Base-by-base conservation (phyloP, 2,888 invertebrate genomes). In the Psococerastis gibbosa region DNA sequence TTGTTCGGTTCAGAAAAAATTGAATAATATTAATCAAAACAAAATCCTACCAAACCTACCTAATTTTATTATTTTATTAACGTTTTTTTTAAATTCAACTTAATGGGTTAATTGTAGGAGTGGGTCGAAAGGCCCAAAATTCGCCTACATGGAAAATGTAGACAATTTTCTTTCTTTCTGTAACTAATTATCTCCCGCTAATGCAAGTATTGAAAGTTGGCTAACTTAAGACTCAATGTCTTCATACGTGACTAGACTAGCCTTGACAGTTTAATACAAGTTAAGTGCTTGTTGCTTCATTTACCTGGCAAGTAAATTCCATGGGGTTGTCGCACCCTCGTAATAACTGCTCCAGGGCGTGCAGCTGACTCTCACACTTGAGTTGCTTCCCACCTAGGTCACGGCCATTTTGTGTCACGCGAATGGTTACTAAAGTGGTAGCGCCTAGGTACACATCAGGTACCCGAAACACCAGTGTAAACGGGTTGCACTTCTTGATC, bases 241-340 rank as follows among this genome's bases (percentile, higher is more conserved):
- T n/a, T n/a, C 31, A 6, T 4, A 46, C 15, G 9, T 2, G 13
- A n/a, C n/a, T n/a, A n/a, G n/a, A n/a, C n/a, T n/a, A n/a, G n/a
- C n/a, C n/a, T n/a, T 6, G 9, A 3, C 35, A 41, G 13, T 2
- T 34, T 35, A 22, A 2, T 41, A 18, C 17, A 42, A 8, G 11
- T n/a, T 41, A 20, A 27, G 9, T 11, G 11, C 34, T 42, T 3
- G 22, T 16, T 8, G n/a, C 3, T 32, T 45, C 46, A 8, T 20
- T 54, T 63, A 79, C 80, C 71, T 85, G 84, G 54, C 87, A 85
- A 79, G 88, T 82, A 54, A 87, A 85, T 58, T 85, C 83, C 43
- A 87, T 64, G 0, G 87, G 87, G 55, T 80, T 81, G 52, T 82
- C 81, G 45, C 77, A 74, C 3, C 77, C 73, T 31, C 82, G 66